phyloP scores from a whole-genome alignment of 1,140 invertebrate genomes.

The Panagrolaimus sp. region DNA sequence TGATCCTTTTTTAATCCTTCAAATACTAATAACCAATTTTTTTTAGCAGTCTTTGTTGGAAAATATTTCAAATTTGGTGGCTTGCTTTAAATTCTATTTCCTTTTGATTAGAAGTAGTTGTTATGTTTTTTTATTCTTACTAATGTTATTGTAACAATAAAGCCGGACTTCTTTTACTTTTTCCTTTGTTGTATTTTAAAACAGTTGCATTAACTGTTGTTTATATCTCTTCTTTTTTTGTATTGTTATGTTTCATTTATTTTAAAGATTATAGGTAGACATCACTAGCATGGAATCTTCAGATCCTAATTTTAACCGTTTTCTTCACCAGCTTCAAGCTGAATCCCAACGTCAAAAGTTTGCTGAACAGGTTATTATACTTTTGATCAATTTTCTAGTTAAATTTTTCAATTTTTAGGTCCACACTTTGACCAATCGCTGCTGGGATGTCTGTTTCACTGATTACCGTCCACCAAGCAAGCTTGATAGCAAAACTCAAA shows the following conservation, averaged over 20 bases:
- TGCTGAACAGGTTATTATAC: constrained; percentile 24
- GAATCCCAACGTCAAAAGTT: constrained; percentile 30
- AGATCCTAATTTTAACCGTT: constrained; percentile 21
- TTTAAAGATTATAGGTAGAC: not conserved
- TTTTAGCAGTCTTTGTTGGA: not conserved
- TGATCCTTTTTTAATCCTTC: not conserved
- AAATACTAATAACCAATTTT: not conserved
- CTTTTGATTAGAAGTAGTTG: not conserved
- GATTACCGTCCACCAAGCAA: constrained; percentile 52
- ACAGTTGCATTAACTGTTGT: not conserved
- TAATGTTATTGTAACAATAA: not conserved
- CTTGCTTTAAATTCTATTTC: not conserved
- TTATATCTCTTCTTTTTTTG: constrained; percentile 15
- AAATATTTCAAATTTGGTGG: constrained; percentile 10
- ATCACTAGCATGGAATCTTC: constrained; percentile 9
- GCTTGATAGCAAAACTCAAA: constrained; percentile 38
- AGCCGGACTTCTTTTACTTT: not conserved
- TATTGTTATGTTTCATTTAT: not conserved
- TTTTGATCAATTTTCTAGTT: not conserved
- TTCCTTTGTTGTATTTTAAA: not conserved
- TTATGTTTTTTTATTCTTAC: constrained; percentile 2
- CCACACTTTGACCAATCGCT: constrained; percentile 46
- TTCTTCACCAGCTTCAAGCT: constrained; percentile 30
- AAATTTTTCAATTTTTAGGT: constrained; percentile 25
- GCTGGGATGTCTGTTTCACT: constrained; percentile 55